Base-by-base conservation (phyloP, 1,140 invertebrate species). In the Musca domestica region DNA sequence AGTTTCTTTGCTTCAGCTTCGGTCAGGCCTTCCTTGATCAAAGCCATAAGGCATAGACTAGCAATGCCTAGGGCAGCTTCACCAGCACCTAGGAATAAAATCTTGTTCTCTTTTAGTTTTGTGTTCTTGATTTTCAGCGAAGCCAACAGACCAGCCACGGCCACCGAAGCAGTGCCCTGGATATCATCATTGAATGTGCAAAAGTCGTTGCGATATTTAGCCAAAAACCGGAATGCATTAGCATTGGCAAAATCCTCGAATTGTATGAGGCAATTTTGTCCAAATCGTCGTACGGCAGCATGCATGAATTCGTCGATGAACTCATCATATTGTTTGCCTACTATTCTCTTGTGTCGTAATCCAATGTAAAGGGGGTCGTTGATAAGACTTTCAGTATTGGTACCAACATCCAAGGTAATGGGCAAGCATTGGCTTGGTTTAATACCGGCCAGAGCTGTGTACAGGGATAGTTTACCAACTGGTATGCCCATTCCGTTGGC, bases 291-390 rank as follows among this genome's bases (percentile, higher is more conserved):
- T 0, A 97, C 90, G 17, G 91, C 91, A 0, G 96, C 94, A 54
- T 89, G 77, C 95, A 99, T 98, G 80, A 99, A 99, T 84, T 99
- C 98, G 54, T 99, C 96, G 47, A 99, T 85, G 69, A 99, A 93
- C 7, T 92, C 91, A 77, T 98, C 95, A 82, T 98, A 99, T 66
- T 89, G 87, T 22, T 85, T 71, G 0, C 95, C 95, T 3, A 87
- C 89, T 0, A 94, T 87, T 64, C 98, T 88, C 48, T 86, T 89
- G 69, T 98, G 92, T 22, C 87, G 86, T 22, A 97, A 82, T 0
- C 98, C 98, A 81, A 98, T 94, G 84, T 99, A 99, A 12, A 95
- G 84, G 0, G 92, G 91, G 83, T 99, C 95, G 64, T 95, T 88
- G 5, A 96, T 80, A 48, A 98, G 20, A 48, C 84, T 85, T 84